Conservation (phyloP, 2,888 invertebrate species). For the Anaspis maculata region DNA sequence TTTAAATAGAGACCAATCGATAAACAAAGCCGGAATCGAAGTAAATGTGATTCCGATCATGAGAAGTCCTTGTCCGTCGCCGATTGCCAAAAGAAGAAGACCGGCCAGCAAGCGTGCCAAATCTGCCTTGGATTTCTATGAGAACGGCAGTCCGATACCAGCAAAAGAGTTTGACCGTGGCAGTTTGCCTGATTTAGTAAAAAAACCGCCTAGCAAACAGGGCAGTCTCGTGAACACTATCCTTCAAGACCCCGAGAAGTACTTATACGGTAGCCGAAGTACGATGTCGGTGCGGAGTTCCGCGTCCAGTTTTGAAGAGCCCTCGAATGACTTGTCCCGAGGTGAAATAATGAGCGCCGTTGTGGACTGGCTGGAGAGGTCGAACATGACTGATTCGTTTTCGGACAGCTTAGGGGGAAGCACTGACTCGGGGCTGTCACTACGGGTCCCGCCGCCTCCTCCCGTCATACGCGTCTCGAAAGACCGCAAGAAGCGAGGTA, state of each 20-base stretch:
- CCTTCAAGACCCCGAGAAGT: conserved; percentile 32
- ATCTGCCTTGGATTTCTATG: conserved; percentile 36
- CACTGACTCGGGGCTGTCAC: conserved; percentile 3
- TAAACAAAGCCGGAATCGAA: conserved; percentile 50
- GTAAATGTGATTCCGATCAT: conserved; percentile 42
- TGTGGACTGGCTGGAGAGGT: conserved; percentile 36
- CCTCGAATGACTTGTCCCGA: conserved; percentile 24
- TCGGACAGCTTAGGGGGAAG: no score
- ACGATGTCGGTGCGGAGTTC: conserved; percentile 30
- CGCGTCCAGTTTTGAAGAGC: conserved; percentile 22
- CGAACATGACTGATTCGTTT: conserved; percentile 19
- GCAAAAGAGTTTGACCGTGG: conserved; percentile 26
- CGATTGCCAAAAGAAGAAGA: conserved; percentile 27
- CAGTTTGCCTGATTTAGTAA: conserved; percentile 37
- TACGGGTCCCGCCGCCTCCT: conserved; percentile 5
- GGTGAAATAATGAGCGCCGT: conserved; percentile 37
- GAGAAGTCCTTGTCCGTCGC: conserved; percentile 40
- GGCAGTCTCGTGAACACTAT: conserved; percentile 32
- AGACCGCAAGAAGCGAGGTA: conserved; percentile 4
- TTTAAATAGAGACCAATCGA: conserved; percentile 45
- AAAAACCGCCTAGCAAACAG: conserved; percentile 21
- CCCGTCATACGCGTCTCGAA: conserved; percentile 6
- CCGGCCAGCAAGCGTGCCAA: conserved; percentile 27
- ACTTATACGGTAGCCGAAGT: conserved; percentile 29
- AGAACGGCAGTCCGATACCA: conserved; percentile 8